Conservation (phyloP, 2,113 vertebrate species). For the Pristiophorus japonicus region DNA sequence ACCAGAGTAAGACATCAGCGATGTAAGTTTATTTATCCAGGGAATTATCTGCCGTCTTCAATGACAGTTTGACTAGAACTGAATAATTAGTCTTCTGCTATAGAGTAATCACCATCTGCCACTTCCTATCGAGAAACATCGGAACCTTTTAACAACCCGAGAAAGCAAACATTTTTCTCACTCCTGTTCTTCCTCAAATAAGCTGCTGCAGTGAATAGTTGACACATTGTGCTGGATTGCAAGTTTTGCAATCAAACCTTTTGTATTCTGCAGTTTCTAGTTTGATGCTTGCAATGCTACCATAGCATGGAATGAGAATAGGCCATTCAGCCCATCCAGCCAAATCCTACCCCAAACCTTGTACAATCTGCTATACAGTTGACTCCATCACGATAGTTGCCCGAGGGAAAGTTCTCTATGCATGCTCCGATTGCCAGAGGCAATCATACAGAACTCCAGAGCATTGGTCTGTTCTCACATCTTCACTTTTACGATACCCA, state of each 20-base stretch:
- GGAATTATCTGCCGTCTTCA: not conserved
- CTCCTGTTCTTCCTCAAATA: not conserved
- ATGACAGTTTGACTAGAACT: not conserved
- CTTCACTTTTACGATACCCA: not conserved
- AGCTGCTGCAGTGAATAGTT: not conserved
- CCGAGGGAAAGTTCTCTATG: not conserved
- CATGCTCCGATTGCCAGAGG: not conserved
- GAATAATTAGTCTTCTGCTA: not conserved
- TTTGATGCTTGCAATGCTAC: not conserved
- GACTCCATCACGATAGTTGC: not conserved
- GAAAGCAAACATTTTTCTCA: not conserved
- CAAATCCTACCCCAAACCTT: not conserved
- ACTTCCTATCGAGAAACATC: not conserved
- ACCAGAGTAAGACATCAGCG: not conserved
- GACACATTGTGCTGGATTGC: too few relatives aligned
- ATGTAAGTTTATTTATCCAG: slow-evolving; percentile 9
- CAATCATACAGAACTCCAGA: not conserved
- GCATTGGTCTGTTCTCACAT: not conserved
- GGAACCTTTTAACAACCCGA: not conserved
- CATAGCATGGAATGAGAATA: not conserved
- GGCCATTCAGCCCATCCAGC: not conserved
- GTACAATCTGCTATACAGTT: too few relatives aligned
- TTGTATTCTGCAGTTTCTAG: not conserved
- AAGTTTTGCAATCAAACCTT: not conserved
- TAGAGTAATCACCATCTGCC: slow-evolving; percentile 29